Conservation (phyloP, 2,888 invertebrate species). For the Orthosia incerta region DNA sequence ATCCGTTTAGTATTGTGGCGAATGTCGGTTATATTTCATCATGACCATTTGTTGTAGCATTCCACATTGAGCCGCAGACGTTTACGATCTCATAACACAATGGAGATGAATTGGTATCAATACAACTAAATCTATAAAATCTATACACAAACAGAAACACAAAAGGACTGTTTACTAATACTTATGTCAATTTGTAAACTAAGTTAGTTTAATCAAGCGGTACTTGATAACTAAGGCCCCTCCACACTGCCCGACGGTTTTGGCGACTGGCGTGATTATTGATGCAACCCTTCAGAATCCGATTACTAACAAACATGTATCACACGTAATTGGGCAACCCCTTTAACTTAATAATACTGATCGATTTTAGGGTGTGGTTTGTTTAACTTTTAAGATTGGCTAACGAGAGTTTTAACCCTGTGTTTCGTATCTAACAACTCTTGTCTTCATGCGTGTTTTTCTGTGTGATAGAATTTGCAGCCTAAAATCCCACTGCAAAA, state of each 20-base stretch:
- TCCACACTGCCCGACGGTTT: slow-evolving; percentile 29
- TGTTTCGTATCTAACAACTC: too few relatives aligned
- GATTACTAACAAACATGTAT: slow-evolving; percentile 49
- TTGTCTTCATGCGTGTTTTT: too few relatives aligned
- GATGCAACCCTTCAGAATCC: slow-evolving; percentile 40
- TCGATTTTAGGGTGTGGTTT: slow-evolving; percentile 19
- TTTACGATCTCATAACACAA: slow-evolving; percentile 21
- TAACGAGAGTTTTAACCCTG: too few relatives aligned
- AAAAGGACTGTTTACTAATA: slow-evolving; percentile 1
- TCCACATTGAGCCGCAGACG: slow-evolving; percentile 2
- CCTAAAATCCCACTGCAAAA: too few relatives aligned
- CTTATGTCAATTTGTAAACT: slow-evolving; percentile 18
- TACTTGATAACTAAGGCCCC: slow-evolving; percentile 32
- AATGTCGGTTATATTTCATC: slow-evolving; percentile 27
- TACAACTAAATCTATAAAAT: slow-evolving; percentile 5
- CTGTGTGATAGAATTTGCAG: too few relatives aligned
- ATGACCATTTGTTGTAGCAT: slow-evolving; percentile 13
- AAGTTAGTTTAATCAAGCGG: slow-evolving; percentile 42
- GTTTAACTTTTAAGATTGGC: too few relatives aligned
- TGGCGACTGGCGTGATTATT: slow-evolving; percentile 48
- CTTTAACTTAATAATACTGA: slow-evolving; percentile 42
- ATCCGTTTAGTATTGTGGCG: slow-evolving; percentile 25
- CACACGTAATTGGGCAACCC: slow-evolving; percentile 37
- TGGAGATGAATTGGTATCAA: slow-evolving; percentile 7
- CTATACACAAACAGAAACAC: not conserved